Conservation (phyloP, 2,113 vertebrate genomes). For the Toxotes jaculatrix region DNA sequence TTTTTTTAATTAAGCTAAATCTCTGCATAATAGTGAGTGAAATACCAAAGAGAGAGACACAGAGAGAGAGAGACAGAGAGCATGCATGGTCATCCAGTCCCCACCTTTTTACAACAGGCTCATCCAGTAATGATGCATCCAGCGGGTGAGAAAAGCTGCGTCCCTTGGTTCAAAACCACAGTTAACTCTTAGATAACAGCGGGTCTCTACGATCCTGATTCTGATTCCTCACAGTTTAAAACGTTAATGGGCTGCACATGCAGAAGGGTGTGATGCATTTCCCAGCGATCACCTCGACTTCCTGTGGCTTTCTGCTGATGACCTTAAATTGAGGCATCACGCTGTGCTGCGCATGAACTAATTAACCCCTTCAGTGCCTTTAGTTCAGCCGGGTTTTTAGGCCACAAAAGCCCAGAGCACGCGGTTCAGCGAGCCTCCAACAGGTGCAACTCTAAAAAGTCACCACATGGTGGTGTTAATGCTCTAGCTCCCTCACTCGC, state of each 20-base stretch:
- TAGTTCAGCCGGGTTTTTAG: neutral
- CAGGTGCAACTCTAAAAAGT: neutral
- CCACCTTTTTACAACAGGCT: slow-evolving; percentile 47
- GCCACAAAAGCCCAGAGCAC: neutral
- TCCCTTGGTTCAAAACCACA: neutral
- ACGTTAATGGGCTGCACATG: neutral
- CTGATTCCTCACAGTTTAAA: neutral
- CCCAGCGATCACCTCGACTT: neutral
- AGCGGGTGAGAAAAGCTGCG: neutral
- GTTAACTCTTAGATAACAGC: neutral
- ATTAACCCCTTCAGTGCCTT: slow-evolving; percentile 46
- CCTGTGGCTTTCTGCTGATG: slow-evolving; percentile 36
- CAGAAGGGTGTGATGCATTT: neutral
- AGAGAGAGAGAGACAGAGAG: no score
- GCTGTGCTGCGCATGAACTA: neutral
- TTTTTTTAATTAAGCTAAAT: neutral
- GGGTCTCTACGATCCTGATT: neutral
- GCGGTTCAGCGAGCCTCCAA: neutral
- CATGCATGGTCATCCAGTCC: neutral
- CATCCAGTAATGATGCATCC: slow-evolving; percentile 14
- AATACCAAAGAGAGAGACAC: neutral
- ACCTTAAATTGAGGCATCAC: neutral
- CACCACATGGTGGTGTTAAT: slow-evolving; percentile 14
- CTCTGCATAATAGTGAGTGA: neutral
- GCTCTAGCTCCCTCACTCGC: neutral